These are phyloP conservation scores for Watsonalla binaria DNA, from an alignment of 2,888 invertebrate species.

Conservation along the genomic window DNA sequence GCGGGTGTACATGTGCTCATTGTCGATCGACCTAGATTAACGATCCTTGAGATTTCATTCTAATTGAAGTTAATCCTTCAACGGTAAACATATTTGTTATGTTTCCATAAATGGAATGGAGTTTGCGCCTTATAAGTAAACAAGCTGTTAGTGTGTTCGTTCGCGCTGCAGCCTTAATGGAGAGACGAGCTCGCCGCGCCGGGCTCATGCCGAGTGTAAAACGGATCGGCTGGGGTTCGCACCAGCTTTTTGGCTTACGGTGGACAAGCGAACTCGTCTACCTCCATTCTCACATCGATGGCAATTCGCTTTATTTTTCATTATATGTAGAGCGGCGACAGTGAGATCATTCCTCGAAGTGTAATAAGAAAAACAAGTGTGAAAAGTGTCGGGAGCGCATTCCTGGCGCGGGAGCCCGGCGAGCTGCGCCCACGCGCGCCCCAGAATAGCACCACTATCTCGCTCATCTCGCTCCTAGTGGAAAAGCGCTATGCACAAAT, in stretches of 20 bases:
- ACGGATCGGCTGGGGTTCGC: slow-evolving; percentile 31
- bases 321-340: slow-evolving; percentile 23
- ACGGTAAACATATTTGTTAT: slow-evolving; percentile 60
- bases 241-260: slow-evolving; percentile 16
- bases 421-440: slow-evolving; percentile 52
- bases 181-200: slow-evolving; percentile 48
- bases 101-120: slow-evolving; percentile 51
- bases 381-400: slow-evolving; percentile 38
- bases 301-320: slow-evolving; percentile 41
- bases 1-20: slow-evolving; percentile 17
- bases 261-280: slow-evolving; percentile 34
- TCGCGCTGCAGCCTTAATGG: slow-evolving; percentile 65
- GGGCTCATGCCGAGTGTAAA: slow-evolving; percentile 31
- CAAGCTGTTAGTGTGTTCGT: slow-evolving; percentile 61
- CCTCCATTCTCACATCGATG: slow-evolving; percentile 25
- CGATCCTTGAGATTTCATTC: slow-evolving; percentile 29
- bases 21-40: slow-evolving; percentile 34
- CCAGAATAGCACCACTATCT: slow-evolving; percentile 69
- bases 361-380: slow-evolving; percentile 39
- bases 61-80: slow-evolving; percentile 55
- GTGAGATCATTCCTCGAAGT: slow-evolving; percentile 37
- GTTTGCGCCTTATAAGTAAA: slow-evolving; percentile 69
- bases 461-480: slow-evolving; percentile 41
- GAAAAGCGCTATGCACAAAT: slow-evolving; percentile 74
- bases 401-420: slow-evolving; percentile 31